Evolutionary conservation across 2,113 vertebrate genomes (phyloP).

Genomic region (Carassius auratus): DNA sequence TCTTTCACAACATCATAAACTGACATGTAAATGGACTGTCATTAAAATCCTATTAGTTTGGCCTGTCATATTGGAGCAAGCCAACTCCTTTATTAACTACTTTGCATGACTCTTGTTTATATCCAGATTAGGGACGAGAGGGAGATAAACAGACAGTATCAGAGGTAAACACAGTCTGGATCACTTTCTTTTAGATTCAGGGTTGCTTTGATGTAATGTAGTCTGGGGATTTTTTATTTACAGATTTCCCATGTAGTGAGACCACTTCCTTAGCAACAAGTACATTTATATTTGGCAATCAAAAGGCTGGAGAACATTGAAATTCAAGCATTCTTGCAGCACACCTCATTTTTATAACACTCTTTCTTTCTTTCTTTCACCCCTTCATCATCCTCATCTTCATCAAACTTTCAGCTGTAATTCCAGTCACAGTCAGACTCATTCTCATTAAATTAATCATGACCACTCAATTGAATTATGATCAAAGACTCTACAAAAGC

Average conservation of each 20-base stretch:
- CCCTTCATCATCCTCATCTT: slow-evolving; percentile 40
- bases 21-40: slow-evolving; percentile 63
- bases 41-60: slow-evolving; percentile 62
- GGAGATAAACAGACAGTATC: slow-evolving; percentile 47
- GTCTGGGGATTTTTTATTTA: slow-evolving; percentile 46
- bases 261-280: background rate
- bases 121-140: slow-evolving; percentile 55
- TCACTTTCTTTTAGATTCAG: slow-evolving; percentile 30
- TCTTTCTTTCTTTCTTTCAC: slow-evolving; percentile 22
- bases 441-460: slow-evolving; percentile 59
- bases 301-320: background rate
- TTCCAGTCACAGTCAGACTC: slow-evolving; percentile 38
- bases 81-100: slow-evolving; percentile 43
- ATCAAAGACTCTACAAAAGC: slow-evolving; percentile 58
- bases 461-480: slow-evolving; percentile 62
- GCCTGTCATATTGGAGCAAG: slow-evolving; percentile 49
- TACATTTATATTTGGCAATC: background rate
- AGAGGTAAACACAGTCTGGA: slow-evolving; percentile 35
- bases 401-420: slow-evolving; percentile 51
- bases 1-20: slow-evolving; percentile 52
- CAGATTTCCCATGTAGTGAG: slow-evolving; percentile 19
- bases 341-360: slow-evolving; percentile 7
- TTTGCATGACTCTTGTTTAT: slow-evolving; percentile 46
- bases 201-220: slow-evolving; percentile 15
- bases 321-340: slow-evolving; percentile 30